These are phyloP conservation scores for Elaphurus davidianus DNA, from an alignment of 2,113 vertebrate genomes.

Conservation along the genomic window DNA sequence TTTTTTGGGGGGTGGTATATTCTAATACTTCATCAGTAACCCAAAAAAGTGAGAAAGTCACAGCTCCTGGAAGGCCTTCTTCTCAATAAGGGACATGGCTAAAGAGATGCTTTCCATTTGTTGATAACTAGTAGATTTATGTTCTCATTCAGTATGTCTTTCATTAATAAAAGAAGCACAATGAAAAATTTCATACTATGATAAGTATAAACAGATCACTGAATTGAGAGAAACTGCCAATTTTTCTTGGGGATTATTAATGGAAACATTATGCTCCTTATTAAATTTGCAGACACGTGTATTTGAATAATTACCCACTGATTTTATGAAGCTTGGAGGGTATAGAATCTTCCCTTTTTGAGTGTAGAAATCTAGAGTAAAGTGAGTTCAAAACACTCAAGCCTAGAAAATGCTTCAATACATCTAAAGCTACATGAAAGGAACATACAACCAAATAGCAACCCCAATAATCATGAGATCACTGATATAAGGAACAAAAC, in stretches of 20 bases:
- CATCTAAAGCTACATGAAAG: background rate
- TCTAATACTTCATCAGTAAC: background rate
- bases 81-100: background rate
- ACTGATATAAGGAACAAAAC: conserved; percentile 12
- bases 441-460: background rate
- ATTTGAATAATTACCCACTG: conserved; percentile 53
- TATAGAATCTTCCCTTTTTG: conserved; percentile 55
- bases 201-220: conserved; percentile 46
- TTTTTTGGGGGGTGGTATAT: background rate
- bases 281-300: conserved; percentile 47
- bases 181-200: conserved; percentile 56
- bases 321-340: conserved; percentile 47
- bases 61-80: accelerated
- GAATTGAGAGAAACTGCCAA: conserved; percentile 31
- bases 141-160: conserved; percentile 24
- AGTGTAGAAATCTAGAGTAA: conserved; percentile 51
- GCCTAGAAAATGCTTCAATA: conserved; percentile 13
- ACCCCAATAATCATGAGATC: background rate
- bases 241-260: conserved; percentile 56
- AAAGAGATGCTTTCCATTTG: conserved; percentile 31
- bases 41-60: background rate
- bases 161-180: conserved; percentile 28
- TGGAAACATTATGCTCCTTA: conserved; percentile 32
- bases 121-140: background rate
- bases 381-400: background rate